Evolutionary conservation across 2,797 vertebrate species (phyloP).

Genomic region (Antennarius maculatus): DNA sequence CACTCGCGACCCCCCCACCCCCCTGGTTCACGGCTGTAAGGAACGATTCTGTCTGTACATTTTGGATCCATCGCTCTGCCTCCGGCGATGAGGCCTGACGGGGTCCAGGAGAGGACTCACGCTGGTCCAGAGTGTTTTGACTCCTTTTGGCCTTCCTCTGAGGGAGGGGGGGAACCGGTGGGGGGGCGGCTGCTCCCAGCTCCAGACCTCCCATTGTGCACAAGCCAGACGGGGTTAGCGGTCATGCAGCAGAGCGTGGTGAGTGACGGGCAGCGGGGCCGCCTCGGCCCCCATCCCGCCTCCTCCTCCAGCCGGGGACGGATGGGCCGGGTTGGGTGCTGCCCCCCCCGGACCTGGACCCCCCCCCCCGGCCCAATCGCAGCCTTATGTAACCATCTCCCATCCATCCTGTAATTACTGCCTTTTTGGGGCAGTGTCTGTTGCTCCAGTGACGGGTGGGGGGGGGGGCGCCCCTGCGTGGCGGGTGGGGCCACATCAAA

Average conservation of each 20-base stretch:
- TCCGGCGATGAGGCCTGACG: conserved; percentile 61
- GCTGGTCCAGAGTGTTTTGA: conserved; percentile 71
- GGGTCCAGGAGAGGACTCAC: conserved; percentile 57
- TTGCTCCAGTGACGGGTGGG: conserved; percentile 47
- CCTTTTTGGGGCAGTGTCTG: conserved; percentile 79
- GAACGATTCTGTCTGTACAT: conserved; percentile 67
- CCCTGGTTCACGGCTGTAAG: conserved; percentile 73
- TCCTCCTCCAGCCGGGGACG: conserved; percentile 10
- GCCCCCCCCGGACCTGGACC: no score
- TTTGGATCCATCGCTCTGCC: conserved; percentile 63
- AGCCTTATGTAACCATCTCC: conserved; percentile 77
- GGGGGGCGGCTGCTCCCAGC: conserved; percentile 66
- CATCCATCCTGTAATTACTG: conserved; percentile 80
- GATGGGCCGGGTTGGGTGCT: no score
- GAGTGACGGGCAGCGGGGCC: conserved; percentile 77
- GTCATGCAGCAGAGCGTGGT: conserved; percentile 74
- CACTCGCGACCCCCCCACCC: conserved; percentile 61
- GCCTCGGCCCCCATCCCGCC: conserved; percentile 50
- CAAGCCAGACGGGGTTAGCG: conserved; percentile 73
- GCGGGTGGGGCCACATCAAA: conserved; percentile 65
- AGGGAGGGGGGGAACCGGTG: conserved; percentile 20
- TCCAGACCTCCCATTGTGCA: conserved; percentile 73
- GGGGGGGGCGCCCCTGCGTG: conserved; percentile 37
- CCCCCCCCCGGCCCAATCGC: conserved; percentile 7
- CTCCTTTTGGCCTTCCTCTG: conserved; percentile 63